Evolutionary conservation across 2,888 invertebrate genomes (phyloP).

Genomic region (Erynnis tages): DNA sequence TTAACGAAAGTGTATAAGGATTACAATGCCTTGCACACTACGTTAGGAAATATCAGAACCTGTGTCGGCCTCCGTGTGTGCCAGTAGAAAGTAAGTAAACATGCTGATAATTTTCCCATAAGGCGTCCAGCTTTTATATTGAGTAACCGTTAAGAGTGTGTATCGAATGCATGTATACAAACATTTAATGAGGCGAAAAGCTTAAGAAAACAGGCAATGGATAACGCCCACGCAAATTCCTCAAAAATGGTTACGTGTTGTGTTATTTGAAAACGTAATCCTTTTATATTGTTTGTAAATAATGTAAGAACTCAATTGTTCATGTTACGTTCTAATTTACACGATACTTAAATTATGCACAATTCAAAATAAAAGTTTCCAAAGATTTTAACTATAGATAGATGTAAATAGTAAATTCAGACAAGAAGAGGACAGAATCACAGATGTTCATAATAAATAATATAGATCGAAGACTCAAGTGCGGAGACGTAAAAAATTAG

Average conservation of each 20-base stretch:
- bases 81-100: conserved; percentile 46
- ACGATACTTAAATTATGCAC: background rate
- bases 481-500: conserved; percentile 5
- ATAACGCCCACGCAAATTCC: conserved; percentile 64
- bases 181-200: conserved; percentile 72
- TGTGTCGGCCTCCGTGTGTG: conserved; percentile 30
- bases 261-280: conserved; percentile 2
- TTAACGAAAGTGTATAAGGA: conserved; percentile 20
- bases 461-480: no score
- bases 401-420: no score
- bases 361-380: no score
- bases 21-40: conserved; percentile 15
- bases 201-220: conserved; percentile 63
- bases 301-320: background rate
- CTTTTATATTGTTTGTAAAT: background rate
- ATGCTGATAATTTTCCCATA: conserved; percentile 59
- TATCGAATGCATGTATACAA: conserved; percentile 66
- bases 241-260: background rate
- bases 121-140: conserved; percentile 53
- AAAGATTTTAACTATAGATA: no score
- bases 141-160: conserved; percentile 63
- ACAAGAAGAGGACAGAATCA: no score
- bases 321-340: background rate
- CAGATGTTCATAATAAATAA: no score
- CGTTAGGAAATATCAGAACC: conserved; percentile 29